Percentiles rank a stretch among this genome's conserved stretches.
Evolutionary conservation across 1,140 invertebrate species (phyloP).

Genomic region (Myzus persicae): DNA sequence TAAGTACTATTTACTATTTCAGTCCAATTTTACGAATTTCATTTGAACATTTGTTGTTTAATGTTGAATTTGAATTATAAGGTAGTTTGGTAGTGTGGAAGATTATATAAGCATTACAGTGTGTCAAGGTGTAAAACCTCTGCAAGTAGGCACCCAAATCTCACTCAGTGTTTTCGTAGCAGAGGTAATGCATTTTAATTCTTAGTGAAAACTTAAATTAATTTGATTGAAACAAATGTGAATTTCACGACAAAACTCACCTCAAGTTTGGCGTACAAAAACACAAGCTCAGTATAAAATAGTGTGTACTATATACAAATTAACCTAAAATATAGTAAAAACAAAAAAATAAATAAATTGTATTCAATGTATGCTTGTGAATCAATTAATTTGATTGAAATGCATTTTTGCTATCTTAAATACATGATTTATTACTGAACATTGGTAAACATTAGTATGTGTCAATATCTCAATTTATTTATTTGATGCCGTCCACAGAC

Average conservation of each 20-base stretch:
- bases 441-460: neutral
- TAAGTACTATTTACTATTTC: neutral
- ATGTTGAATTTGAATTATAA: neutral
- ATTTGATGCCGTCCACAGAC: neutral
- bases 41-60: neutral
- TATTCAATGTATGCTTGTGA: neutral
- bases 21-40: neutral
- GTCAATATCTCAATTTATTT: neutral
- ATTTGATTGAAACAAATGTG: neutral
- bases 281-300: neutral
- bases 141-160: neutral
- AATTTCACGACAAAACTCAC: neutral
- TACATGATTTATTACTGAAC: neutral
- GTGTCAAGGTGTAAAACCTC: neutral
- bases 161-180: neutral
- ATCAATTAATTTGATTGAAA: neutral
- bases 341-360: neutral
- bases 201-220: neutral
- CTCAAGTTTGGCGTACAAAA: neutral
- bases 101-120: neutral
- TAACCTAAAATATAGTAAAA: neutral
- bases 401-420: neutral
- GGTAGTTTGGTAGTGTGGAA: neutral
- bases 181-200: neutral
- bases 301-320: neutral